Percentiles rank a stretch among this genome's conserved stretches.
These are phyloP conservation scores for Mungos mungo DNA, from an alignment of 2,113 vertebrate species.

Conservation along the genomic window DNA sequence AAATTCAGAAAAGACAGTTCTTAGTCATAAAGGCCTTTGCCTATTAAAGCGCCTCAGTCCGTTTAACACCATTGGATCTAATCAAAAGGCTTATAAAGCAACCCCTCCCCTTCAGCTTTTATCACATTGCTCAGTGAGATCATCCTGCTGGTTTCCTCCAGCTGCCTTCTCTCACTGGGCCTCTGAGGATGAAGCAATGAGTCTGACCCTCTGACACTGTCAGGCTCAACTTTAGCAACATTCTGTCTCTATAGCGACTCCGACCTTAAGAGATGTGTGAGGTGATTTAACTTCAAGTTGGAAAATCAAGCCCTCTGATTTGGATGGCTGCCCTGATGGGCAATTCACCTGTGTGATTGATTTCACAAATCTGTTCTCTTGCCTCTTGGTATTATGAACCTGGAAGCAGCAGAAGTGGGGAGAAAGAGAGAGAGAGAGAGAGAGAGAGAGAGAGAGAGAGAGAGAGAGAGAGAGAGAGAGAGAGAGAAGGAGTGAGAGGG, in stretches of 20 bases:
- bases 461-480: background rate
- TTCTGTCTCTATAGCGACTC: slow-evolving; percentile 13
- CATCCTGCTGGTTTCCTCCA: background rate
- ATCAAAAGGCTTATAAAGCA: slow-evolving; percentile 3
- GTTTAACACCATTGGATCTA: slow-evolving; percentile 37
- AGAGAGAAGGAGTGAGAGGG: too few relatives aligned
- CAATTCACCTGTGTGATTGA: slow-evolving; percentile 36
- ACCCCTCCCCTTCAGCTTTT: background rate
- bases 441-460: background rate
- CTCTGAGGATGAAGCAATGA: background rate
- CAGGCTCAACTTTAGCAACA: background rate
- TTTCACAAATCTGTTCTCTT: background rate
- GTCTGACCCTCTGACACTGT: background rate
- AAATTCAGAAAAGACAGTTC: slow-evolving; percentile 22
- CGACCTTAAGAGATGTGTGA: background rate
- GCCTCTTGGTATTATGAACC: background rate
- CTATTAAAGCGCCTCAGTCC: slow-evolving; percentile 8
- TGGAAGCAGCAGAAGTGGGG: background rate
- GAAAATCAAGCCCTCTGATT: slow-evolving; percentile 62
- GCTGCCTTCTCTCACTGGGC: background rate
- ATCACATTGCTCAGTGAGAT: background rate
- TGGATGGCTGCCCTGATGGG: slow-evolving; percentile 37
- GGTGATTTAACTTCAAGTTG: slow-evolving; percentile 54
- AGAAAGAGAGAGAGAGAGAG: background rate
- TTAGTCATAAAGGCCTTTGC: slow-evolving; percentile 38